These are phyloP conservation scores for Triplophysa siluroides DNA, from an alignment of 2,113 vertebrate genomes.

Conservation along the genomic window DNA sequence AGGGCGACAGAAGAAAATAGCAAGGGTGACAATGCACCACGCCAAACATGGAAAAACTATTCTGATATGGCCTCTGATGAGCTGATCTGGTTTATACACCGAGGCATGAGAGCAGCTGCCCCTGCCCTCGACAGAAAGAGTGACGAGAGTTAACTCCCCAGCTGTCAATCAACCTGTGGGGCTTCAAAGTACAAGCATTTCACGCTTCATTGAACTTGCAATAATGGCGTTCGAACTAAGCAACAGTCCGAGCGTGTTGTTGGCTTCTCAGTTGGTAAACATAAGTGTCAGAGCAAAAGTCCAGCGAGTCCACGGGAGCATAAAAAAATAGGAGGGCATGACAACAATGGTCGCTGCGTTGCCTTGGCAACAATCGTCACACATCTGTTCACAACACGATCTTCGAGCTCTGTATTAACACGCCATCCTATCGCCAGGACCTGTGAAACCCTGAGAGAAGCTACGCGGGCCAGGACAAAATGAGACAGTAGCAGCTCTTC, in stretches of 20 bases:
- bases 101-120: slow-evolving; percentile 70
- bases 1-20: slow-evolving; percentile 69
- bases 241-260: neutral
- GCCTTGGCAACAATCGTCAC: slow-evolving; percentile 6
- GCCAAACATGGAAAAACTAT: slow-evolving; percentile 83
- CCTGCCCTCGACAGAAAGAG: slow-evolving; percentile 52
- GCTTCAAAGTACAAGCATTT: too few relatives aligned
- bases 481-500: slow-evolving; percentile 53
- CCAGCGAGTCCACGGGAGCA: neutral
- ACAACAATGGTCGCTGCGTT: slow-evolving; percentile 12
- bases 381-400: neutral
- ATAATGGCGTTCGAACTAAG: too few relatives aligned
- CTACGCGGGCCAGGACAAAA: slow-evolving; percentile 14
- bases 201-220: neutral
- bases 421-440: slow-evolving; percentile 39
- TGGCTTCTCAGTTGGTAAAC: neutral
- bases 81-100: slow-evolving; percentile 72
- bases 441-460: slow-evolving; percentile 29
- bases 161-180: slow-evolving; percentile 31
- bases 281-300: neutral
- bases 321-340: slow-evolving; percentile 17
- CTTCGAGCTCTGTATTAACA: slow-evolving; percentile 33
- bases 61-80: slow-evolving; percentile 67
- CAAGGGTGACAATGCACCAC: slow-evolving; percentile 65
- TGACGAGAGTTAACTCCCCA: slow-evolving; percentile 19